These are phyloP conservation scores for Arrhopalites spinosus DNA, from an alignment of 2,888 invertebrate species.

Conservation along the genomic window DNA sequence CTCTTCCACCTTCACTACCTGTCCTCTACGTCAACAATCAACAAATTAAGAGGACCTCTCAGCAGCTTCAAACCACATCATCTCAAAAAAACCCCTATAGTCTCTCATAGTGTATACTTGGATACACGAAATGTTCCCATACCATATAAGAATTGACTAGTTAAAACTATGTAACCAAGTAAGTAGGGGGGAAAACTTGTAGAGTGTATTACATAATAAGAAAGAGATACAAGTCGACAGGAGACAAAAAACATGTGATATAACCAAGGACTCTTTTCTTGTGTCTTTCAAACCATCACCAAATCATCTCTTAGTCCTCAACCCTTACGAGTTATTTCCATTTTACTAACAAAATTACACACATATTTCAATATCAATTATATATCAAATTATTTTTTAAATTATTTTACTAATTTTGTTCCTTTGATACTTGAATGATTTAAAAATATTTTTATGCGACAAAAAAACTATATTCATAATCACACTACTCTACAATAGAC, in stretches of 20 bases:
- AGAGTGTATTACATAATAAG: not conserved
- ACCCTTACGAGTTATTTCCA: no score
- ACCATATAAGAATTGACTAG: not conserved
- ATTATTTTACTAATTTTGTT: no score
- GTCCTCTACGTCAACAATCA: conserved; percentile 38
- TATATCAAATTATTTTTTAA: no score
- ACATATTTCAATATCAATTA: not conserved
- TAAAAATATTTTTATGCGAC: no score
- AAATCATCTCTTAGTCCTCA: conserved; percentile 16
- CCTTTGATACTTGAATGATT: no score
- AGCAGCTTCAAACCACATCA: conserved; percentile 38
- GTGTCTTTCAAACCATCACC: conserved; percentile 32
- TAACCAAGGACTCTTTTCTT: conserved; percentile 24
- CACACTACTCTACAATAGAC: not conserved
- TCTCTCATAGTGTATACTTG: no score
- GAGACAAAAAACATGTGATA: not conserved
- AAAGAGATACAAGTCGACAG: not conserved
- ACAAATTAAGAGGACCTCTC: conserved; percentile 38
- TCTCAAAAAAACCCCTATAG: not conserved
- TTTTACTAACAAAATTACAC: not conserved
- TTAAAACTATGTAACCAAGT: not conserved
- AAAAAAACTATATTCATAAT: no score
- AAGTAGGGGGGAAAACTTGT: not conserved
- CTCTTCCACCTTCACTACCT: conserved; percentile 28
- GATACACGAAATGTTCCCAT: no score